phyloP scores from a whole-genome alignment of 1,140 invertebrate genomes.

The Trichonephila clavata region DNA sequence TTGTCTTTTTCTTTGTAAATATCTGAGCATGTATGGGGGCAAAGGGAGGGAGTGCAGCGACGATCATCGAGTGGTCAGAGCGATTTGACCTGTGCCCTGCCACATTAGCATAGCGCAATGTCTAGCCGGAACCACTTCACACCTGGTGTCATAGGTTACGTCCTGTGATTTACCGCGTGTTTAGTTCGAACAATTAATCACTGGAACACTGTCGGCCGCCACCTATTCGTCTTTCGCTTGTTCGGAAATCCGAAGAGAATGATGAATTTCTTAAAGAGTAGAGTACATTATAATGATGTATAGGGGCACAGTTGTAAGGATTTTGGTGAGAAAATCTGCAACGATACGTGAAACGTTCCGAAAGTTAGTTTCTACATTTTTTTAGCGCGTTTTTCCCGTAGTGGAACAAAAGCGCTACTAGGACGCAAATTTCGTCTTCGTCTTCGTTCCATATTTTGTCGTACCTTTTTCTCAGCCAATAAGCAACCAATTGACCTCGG shows the following conservation, averaged over 20 bases:
- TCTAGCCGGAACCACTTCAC: slow-evolving; percentile 51
- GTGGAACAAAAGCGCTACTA: too few species aligned
- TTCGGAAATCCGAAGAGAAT: neutral
- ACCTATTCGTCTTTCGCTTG: neutral
- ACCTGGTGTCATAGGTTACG: slow-evolving; percentile 53
- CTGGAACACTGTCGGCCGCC: neutral
- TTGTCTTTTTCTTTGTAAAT: neutral
- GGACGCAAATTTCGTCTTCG: too few species aligned
- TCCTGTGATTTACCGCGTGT: slow-evolving; percentile 55
- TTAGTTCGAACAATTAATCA: slow-evolving; percentile 60
- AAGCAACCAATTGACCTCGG: too few species aligned
- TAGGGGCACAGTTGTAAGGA: too few species aligned
- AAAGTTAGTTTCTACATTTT: too few species aligned
- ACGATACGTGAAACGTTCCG: too few species aligned
- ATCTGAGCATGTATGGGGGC: neutral
- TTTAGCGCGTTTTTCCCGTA: too few species aligned
- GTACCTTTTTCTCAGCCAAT: too few species aligned
- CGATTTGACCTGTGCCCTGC: neutral
- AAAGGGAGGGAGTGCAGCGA: neutral
- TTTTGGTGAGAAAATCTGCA: too few species aligned
- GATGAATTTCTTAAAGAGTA: neutral
- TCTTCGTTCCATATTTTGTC: too few species aligned
- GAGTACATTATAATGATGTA: too few species aligned
- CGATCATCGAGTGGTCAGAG: neutral
- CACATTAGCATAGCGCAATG: slow-evolving; percentile 40